Conservation (phyloP, 2,113 vertebrate species). For the Tapirus terrestris region DNA sequence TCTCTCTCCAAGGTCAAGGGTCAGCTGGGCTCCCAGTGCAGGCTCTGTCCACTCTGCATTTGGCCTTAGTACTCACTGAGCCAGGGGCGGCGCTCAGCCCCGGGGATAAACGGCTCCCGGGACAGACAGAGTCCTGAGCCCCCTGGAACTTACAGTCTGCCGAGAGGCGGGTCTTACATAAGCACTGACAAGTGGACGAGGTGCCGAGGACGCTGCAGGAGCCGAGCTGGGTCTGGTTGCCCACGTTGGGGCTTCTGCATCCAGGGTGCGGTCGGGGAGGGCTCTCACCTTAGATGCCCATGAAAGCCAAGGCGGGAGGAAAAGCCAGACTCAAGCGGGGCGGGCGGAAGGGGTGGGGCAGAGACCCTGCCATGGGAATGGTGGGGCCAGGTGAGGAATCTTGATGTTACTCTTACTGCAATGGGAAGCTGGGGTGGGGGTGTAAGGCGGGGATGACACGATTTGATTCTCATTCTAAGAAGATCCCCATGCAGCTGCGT, state of each 20-base stretch:
- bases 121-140: not conserved
- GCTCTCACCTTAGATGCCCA: rapidly evolving
- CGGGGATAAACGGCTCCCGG: not conserved
- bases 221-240: not conserved
- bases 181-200: not conserved
- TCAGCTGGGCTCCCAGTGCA: not conserved
- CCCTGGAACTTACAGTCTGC: not conserved
- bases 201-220: not conserved
- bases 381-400: not conserved
- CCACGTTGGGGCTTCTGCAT: not conserved
- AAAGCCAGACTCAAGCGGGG: not conserved
- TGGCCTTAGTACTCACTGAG: too few species aligned
- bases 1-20: not conserved
- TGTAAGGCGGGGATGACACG: not conserved
- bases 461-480: not conserved
- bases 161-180: not conserved
- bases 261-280: not conserved
- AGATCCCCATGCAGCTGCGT: rapidly evolving
- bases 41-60: not conserved
- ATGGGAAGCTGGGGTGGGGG: not conserved
- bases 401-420: not conserved
- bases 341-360: not conserved
- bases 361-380: not conserved
- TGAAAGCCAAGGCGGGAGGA: not conserved
- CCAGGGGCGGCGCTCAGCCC: not conserved